phyloP scores from a whole-genome alignment of 2,797 vertebrate genomes.

The Pipistrellus pipistrellus region DNA sequence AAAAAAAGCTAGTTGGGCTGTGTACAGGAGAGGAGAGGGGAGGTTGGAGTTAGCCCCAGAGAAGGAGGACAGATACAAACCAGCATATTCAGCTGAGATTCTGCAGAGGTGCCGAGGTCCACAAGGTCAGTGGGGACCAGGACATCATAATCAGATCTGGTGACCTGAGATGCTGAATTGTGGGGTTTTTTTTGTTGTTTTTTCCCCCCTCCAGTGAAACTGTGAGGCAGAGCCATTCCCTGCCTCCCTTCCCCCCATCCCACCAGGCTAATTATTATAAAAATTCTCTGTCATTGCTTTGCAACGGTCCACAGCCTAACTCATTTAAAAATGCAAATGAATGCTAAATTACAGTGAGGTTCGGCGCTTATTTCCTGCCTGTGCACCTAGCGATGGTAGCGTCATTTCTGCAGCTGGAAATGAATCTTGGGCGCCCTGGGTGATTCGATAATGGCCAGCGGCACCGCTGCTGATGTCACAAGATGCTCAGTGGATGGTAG shows the following conservation, averaged over 20 bases:
- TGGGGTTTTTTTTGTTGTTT: slow-evolving; percentile 38
- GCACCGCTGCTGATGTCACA: slow-evolving; percentile 81
- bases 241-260: slow-evolving; percentile 46
- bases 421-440: slow-evolving; percentile 79
- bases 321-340: slow-evolving; percentile 91
- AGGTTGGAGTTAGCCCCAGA: not conserved
- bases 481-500: slow-evolving; percentile 74
- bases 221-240: slow-evolving; percentile 23
- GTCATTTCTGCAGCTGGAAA: slow-evolving; percentile 81
- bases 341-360: slow-evolving; percentile 85
- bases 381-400: slow-evolving; percentile 67
- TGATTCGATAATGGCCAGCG: slow-evolving; percentile 77
- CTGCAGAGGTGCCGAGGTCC: not conserved
- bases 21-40: not conserved
- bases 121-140: not conserved
- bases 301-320: slow-evolving; percentile 87
- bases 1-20: not conserved
- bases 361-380: slow-evolving; percentile 49
- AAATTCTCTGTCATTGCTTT: slow-evolving; percentile 88
- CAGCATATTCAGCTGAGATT: not conserved
- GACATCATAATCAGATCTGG: not conserved
- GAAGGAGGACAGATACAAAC: not conserved
- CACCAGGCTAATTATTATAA: slow-evolving; percentile 87
- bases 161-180: slow-evolving; percentile 68
- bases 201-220: slow-evolving; percentile 65